A percentile compares a stretch with the other conserved stretches of the same genome.
phyloP scores from a whole-genome alignment of 2,797 vertebrate species.

The Limosa lapponica region DNA sequence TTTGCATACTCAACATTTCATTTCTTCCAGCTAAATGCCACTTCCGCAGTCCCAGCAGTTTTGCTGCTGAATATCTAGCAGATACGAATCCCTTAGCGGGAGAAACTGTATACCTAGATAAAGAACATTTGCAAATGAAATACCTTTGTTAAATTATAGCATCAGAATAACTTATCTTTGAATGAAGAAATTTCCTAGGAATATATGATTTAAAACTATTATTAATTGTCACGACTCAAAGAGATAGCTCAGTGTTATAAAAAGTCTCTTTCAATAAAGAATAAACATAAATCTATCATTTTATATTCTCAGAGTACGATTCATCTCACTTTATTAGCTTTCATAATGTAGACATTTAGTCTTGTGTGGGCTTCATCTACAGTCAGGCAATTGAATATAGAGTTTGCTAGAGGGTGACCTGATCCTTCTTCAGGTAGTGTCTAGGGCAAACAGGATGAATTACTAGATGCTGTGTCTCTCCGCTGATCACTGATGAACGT shows the following conservation, averaged over 20 bases:
- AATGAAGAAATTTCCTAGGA: constrained; percentile 2
- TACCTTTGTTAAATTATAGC: constrained; percentile 18
- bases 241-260: neutral
- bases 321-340: constrained; percentile 22
- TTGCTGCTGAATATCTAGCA: constrained; percentile 26
- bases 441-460: constrained; percentile 10
- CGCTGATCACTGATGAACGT: neutral
- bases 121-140: constrained; percentile 47
- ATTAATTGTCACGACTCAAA: neutral
- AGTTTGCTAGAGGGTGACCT: neutral
- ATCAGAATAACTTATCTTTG: neutral
- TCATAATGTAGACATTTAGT: neutral
- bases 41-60: constrained; percentile 17
- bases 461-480: neutral
- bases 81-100: neutral
- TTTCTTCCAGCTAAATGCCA: constrained; percentile 43
- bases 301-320: constrained; percentile 6
- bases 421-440: constrained; percentile 5
- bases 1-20: constrained; percentile 38
- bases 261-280: constrained; percentile 17
- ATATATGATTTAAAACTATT: constrained; percentile 5
- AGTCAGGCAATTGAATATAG: neutral
- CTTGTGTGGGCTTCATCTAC: neutral
- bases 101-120: constrained; percentile 35
- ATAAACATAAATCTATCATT: constrained; percentile 28